Evolutionary conservation across 2,888 invertebrate species (phyloP), one percentile per base, ranked within the genome.

Genomic region (Gerosis bhagava): DNA sequence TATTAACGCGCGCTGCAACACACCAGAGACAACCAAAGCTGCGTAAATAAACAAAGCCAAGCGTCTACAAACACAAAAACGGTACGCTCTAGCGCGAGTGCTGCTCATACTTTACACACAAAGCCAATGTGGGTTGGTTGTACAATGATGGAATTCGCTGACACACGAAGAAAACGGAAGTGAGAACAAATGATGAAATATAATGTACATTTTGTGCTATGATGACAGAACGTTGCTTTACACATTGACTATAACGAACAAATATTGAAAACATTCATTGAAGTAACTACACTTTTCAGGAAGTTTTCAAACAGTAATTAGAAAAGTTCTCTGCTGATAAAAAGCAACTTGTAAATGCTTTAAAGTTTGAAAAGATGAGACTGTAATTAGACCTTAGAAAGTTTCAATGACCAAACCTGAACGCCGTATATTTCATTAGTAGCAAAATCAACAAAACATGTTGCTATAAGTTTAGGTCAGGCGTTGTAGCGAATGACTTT

Each of bases 1-100:
- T 83, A 82, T 67, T 71, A 77, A 79, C 78, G 74, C 74, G 77
- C 62, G 72, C 87, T 88, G 87, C 77, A 87, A 87, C 83, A 86
- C 61, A 81, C 77, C 70, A 81, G 62, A 78, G 68, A 77, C 81
- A 73, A 79, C 76, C 70, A 73, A 82, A 83, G 83, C 84, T 73
- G 77, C 79, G 60, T 86, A 82, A 84, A 87, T 87, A 77, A 68
- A 73, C 55, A 59, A 79, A 84, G 83, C 84, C 57, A 67, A 65
- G 63, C 59, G 36, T 37, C 57, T 65, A 58, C 54, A n/a, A n/a
- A n/a, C n/a, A n/a, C 53, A 60, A 11, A 25, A 5, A 24, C 5
- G 24, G 24, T 31, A 45, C 12, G 17, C 37, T 10, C 10, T 39
- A n/a, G 25, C 44, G 35, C 15, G 8, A 5, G 21, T 31, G 42